phyloP scores from a whole-genome alignment of 2,797 vertebrate genomes.

The Enteromius afrohamiltoni region DNA sequence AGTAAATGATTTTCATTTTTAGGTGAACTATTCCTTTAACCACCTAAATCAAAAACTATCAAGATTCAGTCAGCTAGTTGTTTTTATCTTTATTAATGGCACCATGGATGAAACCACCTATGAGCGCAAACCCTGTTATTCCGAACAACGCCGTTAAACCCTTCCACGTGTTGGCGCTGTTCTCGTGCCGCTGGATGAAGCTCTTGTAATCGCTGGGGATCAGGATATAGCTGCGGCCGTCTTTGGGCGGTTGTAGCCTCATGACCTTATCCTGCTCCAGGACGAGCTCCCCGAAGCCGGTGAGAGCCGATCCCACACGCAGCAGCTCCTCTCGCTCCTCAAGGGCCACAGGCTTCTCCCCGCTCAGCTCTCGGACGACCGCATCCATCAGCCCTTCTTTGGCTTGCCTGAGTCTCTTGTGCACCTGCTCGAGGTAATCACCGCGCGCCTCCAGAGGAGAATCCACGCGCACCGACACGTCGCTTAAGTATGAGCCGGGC shows the following conservation, averaged over 20 bases:
- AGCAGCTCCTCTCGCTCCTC: constrained; percentile 76
- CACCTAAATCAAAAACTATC: background rate
- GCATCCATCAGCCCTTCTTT: constrained; percentile 65
- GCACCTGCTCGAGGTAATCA: constrained; percentile 70
- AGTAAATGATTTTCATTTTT: too few relatives aligned
- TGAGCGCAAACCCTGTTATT: constrained; percentile 67
- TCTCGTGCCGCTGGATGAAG: constrained; percentile 74
- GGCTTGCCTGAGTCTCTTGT: constrained; percentile 58
- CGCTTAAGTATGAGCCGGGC: constrained; percentile 62
- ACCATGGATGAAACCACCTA: constrained; percentile 60
- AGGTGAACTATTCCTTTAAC: background rate
- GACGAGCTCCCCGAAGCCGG: constrained; percentile 78
- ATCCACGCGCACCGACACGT: constrained; percentile 70
- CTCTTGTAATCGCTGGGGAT: constrained; percentile 68
- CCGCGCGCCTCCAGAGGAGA: constrained; percentile 72
- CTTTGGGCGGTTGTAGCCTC: constrained; percentile 72
- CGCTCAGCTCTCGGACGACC: constrained; percentile 64
- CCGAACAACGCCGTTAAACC: constrained; percentile 64
- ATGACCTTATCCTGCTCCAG: constrained; percentile 71
- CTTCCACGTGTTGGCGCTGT: constrained; percentile 73
- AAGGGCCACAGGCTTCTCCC: constrained; percentile 67
- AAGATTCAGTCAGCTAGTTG: constrained; percentile 6
- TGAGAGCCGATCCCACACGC: constrained; percentile 71
- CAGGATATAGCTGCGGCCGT: constrained; percentile 71
- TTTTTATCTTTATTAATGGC: constrained; percentile 37